These are phyloP conservation scores for Drosophila anceps DNA, from an alignment of 2,888 invertebrate species.

Conservation along the genomic window DNA sequence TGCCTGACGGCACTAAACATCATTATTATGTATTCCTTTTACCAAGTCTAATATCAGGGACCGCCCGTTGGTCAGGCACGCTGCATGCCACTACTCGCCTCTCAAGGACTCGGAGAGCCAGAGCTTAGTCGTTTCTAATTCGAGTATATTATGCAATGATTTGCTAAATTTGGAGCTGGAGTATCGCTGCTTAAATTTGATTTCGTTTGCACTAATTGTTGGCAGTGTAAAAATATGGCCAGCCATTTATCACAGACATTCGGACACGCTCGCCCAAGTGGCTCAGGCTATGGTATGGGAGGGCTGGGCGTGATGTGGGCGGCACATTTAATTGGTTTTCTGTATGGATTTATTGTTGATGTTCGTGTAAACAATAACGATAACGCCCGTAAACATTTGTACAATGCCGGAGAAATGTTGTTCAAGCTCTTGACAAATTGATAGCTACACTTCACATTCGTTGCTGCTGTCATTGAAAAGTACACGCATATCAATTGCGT, in stretches of 20 bases:
- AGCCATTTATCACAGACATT: slow-evolving; percentile 68
- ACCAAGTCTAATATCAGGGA: slow-evolving; percentile 31
- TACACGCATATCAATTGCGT: slow-evolving; percentile 3
- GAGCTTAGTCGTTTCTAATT: slow-evolving; percentile 34
- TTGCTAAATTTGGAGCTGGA: slow-evolving; percentile 33
- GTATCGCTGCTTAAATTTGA: slow-evolving; percentile 67
- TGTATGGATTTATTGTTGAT: slow-evolving; percentile 62
- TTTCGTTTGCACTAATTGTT: slow-evolving; percentile 75
- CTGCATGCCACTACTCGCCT: not conserved
- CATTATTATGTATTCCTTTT: slow-evolving; percentile 67
- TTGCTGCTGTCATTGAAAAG: slow-evolving; percentile 26
- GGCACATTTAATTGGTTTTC: slow-evolving; percentile 52
- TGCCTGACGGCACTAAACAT: slow-evolving; percentile 61
- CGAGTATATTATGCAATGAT: slow-evolving; percentile 51
- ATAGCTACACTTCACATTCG: slow-evolving; percentile 27
- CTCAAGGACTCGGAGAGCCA: not conserved
- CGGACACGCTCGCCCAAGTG: slow-evolving; percentile 23
- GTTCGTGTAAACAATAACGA: slow-evolving; percentile 70
- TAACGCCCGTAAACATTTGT: slow-evolving; percentile 65
- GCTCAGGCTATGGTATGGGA: not conserved
- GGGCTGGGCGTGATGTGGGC: not conserved
- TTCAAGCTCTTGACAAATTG: slow-evolving; percentile 12
- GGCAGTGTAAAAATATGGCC: slow-evolving; percentile 67
- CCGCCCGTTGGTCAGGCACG: slow-evolving; percentile 15
- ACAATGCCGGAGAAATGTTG: slow-evolving; percentile 23